A percentile compares a stretch with the other conserved stretches of the same genome.
These are phyloP conservation scores for Lindbergichthys nudifrons DNA, from an alignment of 2,797 vertebrate species.

Conservation along the genomic window DNA sequence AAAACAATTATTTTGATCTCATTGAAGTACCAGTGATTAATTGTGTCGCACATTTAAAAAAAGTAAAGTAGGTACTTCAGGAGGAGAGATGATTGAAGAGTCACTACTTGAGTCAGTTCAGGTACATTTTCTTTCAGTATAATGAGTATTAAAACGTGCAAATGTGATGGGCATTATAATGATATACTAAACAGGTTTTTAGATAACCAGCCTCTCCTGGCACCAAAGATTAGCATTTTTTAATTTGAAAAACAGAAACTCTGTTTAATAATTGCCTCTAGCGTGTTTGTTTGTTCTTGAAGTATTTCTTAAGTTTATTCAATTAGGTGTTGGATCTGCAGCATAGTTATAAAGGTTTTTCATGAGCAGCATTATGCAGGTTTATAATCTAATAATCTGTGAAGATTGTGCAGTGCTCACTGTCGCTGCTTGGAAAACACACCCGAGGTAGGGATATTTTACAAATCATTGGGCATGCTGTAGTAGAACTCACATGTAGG, in stretches of 20 bases:
- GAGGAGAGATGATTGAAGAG: conserved; percentile 25
- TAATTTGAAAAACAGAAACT: conserved; percentile 18
- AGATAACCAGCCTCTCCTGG: conserved; percentile 28
- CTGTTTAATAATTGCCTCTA: conserved; percentile 16
- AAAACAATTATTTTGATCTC: conserved; percentile 18
- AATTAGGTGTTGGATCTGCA: background rate
- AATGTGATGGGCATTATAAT: conserved; percentile 21
- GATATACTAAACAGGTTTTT: conserved; percentile 9
- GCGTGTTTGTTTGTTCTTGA: background rate
- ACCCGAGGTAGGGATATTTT: background rate
- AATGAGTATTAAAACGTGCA: conserved; percentile 34
- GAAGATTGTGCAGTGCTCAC: background rate
- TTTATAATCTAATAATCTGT: background rate
- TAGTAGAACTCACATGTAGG: background rate
- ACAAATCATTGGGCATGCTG: background rate
- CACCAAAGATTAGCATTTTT: conserved; percentile 13
- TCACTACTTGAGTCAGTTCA: conserved; percentile 19
- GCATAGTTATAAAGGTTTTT: background rate
- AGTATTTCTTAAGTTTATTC: background rate
- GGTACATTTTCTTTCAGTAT: conserved; percentile 29
- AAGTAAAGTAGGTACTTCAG: conserved; percentile 15
- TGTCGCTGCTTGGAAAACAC: background rate
- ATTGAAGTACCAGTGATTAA: conserved; percentile 11
- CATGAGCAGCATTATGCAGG: background rate
- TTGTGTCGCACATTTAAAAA: conserved; percentile 13